Percentiles rank a stretch among this genome's conserved stretches.
Conservation (phyloP, 1,140 invertebrate genomes). For the Halictus rubicundus region DNA sequence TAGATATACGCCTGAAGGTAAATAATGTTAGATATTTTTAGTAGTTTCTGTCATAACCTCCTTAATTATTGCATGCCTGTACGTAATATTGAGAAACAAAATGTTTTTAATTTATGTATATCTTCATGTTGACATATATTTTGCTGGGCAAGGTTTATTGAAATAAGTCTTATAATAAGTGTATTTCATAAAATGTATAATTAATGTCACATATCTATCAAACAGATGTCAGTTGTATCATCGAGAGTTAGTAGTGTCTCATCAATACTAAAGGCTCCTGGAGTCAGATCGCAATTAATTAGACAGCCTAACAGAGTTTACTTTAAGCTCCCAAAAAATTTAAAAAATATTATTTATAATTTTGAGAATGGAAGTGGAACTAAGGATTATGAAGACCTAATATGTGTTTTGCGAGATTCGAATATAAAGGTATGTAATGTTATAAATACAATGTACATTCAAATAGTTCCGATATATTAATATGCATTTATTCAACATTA, state of each 20-base stretch:
- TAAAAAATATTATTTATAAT: constrained; percentile 71
- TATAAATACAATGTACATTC: not conserved
- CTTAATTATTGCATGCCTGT: not conserved
- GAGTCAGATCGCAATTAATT: constrained; percentile 63
- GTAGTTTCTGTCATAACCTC: constrained; percentile 38
- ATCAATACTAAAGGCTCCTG: constrained; percentile 73
- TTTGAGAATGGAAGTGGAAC: constrained; percentile 62
- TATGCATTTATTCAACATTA: constrained; percentile 2
- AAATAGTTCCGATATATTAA: not conserved
- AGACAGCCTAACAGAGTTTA: constrained; percentile 66
- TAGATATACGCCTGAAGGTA: constrained; percentile 22
- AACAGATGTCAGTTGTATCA: constrained; percentile 77
- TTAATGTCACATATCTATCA: constrained; percentile 25
- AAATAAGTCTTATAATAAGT: not conserved
- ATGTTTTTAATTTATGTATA: not conserved
- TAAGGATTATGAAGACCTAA: constrained; percentile 75
- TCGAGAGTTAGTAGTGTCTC: constrained; percentile 73
- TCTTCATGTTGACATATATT: not conserved
- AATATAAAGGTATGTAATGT: constrained; percentile 66
- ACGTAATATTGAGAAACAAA: not conserved
- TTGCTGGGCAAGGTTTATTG: not conserved
- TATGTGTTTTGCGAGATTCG: constrained; percentile 74
- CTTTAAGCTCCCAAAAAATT: constrained; percentile 73
- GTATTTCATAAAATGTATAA: not conserved
- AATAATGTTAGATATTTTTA: not conserved